Percentiles rank a stretch among this genome's conserved stretches.
These are phyloP conservation scores for Dugesia japonica DNA, from an alignment of 2,888 invertebrate genomes.

Conservation along the genomic window DNA sequence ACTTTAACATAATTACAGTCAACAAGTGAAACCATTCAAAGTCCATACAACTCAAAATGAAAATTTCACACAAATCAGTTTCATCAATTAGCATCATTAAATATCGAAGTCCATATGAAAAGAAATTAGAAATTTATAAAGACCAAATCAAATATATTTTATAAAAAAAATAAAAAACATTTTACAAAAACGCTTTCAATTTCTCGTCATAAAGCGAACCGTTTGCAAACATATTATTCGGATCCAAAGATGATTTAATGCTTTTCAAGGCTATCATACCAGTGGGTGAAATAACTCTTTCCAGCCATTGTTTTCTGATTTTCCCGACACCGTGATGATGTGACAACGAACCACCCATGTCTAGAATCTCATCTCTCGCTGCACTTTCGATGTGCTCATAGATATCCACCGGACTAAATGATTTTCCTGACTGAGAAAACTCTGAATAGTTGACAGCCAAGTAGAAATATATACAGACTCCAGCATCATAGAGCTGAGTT, in stretches of 20 bases:
- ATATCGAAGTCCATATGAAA: too few relatives aligned
- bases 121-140: too few relatives aligned
- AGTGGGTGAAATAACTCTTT: constrained; percentile 63
- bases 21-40: too few relatives aligned
- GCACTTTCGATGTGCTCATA: constrained; percentile 66
- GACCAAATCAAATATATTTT: too few relatives aligned
- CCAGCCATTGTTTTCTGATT: constrained; percentile 68
- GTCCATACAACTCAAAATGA: too few relatives aligned
- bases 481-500: constrained; percentile 60
- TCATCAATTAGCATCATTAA: too few relatives aligned
- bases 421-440: constrained; percentile 38
- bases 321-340: constrained; percentile 96
- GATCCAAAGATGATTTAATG: constrained; percentile 72
- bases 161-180: too few relatives aligned
- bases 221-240: constrained; percentile 76
- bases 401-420: constrained; percentile 57
- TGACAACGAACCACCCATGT: constrained; percentile 74
- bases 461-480: constrained; percentile 86
- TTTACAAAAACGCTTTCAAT: neutral
- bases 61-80: too few relatives aligned
- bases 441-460: constrained; percentile 63
- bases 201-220: constrained; percentile 47
- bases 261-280: constrained; percentile 64
- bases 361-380: constrained; percentile 79
- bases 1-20: too few relatives aligned